phyloP scores from a whole-genome alignment of 1,140 invertebrate species.

The Thaumetopoea pityocampa region DNA sequence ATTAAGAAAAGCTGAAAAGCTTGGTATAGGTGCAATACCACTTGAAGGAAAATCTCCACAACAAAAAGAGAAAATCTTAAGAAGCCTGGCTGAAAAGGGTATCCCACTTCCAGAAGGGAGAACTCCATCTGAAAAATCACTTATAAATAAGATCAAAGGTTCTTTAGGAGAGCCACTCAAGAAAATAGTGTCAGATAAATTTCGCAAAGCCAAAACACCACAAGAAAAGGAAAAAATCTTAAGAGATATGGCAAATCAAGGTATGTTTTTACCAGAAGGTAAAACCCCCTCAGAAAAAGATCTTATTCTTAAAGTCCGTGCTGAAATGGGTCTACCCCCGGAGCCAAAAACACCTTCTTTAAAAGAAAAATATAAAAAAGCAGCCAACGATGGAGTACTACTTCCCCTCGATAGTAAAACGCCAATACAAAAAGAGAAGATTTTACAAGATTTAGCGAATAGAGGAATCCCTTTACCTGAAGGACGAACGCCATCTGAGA shows the following conservation, averaged over 20 bases:
- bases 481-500: conserved; percentile 26
- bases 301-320: conserved; percentile 18
- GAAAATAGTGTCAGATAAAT: too few relatives aligned
- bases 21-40: conserved; percentile 4
- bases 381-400: conserved; percentile 18
- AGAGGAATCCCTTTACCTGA: conserved; percentile 22
- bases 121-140: conserved; percentile 32
- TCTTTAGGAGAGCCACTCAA: too few relatives aligned
- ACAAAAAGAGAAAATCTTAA: conserved; percentile 33
- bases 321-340: conserved; percentile 23
- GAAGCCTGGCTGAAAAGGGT: conserved; percentile 21
- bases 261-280: conserved; percentile 27
- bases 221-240: conserved; percentile 33
- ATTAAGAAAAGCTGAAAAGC: conserved; percentile 17
- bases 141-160: too few relatives aligned
- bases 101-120: conserved; percentile 29
- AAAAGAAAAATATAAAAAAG: background rate
- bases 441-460: conserved; percentile 14
- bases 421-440: conserved; percentile 22
- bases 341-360: conserved; percentile 18
- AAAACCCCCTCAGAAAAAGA: conserved; percentile 20
- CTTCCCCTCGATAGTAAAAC: conserved; percentile 30
- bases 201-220: conserved; percentile 27
- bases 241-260: conserved; percentile 26
- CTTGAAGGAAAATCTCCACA: conserved; percentile 25